These are phyloP conservation scores for Pteronotus mesoamericanus DNA, from an alignment of 2,797 vertebrate genomes.

Conservation along the genomic window DNA sequence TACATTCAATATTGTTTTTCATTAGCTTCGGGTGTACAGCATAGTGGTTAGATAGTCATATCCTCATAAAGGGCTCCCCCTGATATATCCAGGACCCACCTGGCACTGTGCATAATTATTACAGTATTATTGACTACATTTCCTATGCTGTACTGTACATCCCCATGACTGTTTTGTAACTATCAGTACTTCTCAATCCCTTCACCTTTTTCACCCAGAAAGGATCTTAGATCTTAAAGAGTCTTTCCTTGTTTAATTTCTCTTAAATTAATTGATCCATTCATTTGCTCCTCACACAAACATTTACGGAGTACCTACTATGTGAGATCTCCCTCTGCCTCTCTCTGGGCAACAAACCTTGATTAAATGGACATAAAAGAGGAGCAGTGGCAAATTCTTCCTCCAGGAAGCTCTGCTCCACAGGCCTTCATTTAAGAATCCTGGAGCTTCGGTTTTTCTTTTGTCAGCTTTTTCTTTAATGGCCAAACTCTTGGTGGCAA, in stretches of 20 bases:
- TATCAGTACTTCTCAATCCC: not conserved
- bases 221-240: constrained; percentile 28
- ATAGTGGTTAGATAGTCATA: not conserved
- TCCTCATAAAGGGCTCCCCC: not conserved
- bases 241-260: constrained; percentile 35
- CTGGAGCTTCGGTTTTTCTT: constrained; percentile 64
- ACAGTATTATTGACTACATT: not conserved
- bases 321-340: not conserved
- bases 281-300: constrained; percentile 21
- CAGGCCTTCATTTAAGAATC: constrained; percentile 57
- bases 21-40: not conserved
- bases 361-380: constrained; percentile 56
- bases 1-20: not conserved
- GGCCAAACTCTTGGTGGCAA: constrained; percentile 74
- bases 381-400: constrained; percentile 44
- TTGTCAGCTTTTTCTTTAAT: constrained; percentile 74
- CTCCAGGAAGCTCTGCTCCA: constrained; percentile 51
- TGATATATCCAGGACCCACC: not conserved
- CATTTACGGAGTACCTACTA: constrained; percentile 58
- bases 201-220: not conserved
- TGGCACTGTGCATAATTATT: not conserved
- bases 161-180: not conserved
- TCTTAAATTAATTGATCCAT: constrained; percentile 41
- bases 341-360: constrained; percentile 44
- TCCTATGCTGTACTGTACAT: not conserved